These are phyloP conservation scores for Atrichornis clamosus DNA, from an alignment of 2,113 vertebrate genomes.

Conservation along the genomic window DNA sequence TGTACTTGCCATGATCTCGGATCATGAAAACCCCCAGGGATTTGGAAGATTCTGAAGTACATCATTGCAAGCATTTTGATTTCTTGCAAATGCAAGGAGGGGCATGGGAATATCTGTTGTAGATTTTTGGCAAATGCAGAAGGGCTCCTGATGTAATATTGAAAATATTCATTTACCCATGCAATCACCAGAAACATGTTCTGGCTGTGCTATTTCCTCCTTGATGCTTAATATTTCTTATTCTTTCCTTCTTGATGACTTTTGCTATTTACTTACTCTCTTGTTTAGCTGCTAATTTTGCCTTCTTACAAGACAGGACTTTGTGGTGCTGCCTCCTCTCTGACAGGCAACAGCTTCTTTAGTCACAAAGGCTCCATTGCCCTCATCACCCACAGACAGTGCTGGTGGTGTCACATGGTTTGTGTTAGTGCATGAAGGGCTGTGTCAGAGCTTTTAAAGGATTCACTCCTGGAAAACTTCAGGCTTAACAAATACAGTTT, in stretches of 20 bases:
- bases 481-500: neutral
- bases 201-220: neutral
- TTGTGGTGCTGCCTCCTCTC: neutral
- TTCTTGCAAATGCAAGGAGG: neutral
- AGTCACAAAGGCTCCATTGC: neutral
- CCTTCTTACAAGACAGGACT: neutral
- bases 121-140: neutral
- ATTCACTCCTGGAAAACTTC: neutral
- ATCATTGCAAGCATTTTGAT: neutral
- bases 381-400: fast-evolving
- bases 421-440: neutral
- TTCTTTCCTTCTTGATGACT: neutral
- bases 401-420: neutral
- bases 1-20: neutral
- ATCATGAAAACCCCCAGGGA: neutral
- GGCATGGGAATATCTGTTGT: neutral
- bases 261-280: neutral
- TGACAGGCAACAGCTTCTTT: neutral
- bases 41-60: neutral
- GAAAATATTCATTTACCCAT: neutral
- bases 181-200: neutral
- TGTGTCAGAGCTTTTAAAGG: neutral
- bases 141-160: neutral
- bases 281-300: neutral
- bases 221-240: neutral